Conservation (phyloP, 2,797 vertebrate species). For the Manis crassicaudata region DNA sequence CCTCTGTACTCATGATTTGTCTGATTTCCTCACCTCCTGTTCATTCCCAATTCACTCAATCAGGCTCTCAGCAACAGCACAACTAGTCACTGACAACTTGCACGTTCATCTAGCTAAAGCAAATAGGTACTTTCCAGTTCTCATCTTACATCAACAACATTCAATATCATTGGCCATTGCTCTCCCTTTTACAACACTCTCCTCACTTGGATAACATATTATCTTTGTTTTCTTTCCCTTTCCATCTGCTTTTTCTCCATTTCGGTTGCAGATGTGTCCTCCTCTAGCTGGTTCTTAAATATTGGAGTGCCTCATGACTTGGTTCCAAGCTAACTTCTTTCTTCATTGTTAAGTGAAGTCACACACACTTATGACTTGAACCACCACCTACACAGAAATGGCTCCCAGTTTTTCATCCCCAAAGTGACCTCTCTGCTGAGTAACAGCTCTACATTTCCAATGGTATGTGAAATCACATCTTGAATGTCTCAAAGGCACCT, state of each 20-base stretch:
- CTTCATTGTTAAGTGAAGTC: neutral
- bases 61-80: neutral
- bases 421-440: neutral
- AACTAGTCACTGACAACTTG: neutral
- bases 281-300: neutral
- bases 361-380: neutral
- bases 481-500: neutral
- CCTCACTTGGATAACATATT: neutral
- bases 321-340: neutral
- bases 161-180: neutral
- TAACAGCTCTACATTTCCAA: neutral
- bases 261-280: neutral
- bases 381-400: neutral
- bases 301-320: neutral
- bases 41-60: neutral
- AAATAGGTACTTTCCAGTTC: neutral
- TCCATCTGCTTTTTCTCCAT: neutral
- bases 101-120: neutral
- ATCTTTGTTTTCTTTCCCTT: neutral
- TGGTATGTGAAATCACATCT: neutral
- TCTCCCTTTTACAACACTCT: neutral
- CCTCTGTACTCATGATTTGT: neutral
- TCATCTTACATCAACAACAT: neutral
- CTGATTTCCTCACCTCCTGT: neutral
- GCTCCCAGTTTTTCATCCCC: neutral